These are phyloP conservation scores for Ciconia stormi DNA, from an alignment of 2,113 vertebrate genomes.

Conservation along the genomic window DNA sequence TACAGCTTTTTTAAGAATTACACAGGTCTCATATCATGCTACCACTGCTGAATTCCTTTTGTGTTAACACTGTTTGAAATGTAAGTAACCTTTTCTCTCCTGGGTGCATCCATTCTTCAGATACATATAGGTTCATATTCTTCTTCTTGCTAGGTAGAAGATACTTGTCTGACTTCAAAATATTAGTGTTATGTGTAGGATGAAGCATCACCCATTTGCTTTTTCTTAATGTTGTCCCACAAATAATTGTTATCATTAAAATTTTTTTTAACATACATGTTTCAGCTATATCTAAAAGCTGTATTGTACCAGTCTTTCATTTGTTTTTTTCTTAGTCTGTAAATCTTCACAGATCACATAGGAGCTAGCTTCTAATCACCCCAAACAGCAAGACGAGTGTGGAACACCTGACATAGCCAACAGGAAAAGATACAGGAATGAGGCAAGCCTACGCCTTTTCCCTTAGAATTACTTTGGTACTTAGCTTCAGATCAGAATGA, in stretches of 20 bases:
- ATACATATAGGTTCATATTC: background rate
- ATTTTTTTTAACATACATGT: background rate
- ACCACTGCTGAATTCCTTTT: background rate
- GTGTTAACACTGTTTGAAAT: background rate
- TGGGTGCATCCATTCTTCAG: background rate
- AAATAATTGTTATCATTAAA: background rate
- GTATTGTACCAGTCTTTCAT: background rate
- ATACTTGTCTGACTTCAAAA: background rate
- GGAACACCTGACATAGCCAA: background rate
- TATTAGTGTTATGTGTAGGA: background rate
- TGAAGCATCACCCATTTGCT: background rate
- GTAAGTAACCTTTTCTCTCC: background rate
- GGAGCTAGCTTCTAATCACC: background rate
- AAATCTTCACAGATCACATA: background rate
- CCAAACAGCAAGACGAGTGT: background rate
- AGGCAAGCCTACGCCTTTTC: background rate
- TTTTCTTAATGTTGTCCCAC: background rate
- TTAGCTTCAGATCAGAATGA: background rate
- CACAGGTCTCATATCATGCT: background rate
- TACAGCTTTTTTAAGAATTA: background rate
- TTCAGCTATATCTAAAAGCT: background rate
- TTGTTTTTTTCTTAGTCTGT: background rate
- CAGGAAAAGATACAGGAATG: background rate
- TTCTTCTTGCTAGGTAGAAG: background rate
- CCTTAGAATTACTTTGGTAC: background rate